A percentile compares a stretch with the other conserved stretches of the same genome.
Conservation (phyloP, 2,888 invertebrate species). For the Xestia xanthographa region DNA sequence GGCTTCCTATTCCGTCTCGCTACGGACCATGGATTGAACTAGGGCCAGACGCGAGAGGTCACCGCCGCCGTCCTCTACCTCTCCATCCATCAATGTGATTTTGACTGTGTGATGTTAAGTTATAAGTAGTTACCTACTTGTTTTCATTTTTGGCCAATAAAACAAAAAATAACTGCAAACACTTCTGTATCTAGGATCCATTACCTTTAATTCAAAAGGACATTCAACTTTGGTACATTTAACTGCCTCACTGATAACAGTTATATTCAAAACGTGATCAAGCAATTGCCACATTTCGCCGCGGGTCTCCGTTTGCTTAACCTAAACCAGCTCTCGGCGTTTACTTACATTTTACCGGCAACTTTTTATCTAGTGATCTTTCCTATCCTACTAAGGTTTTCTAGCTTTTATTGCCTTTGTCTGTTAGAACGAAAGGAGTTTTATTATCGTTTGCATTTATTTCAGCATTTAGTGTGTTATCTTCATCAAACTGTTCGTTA, state of each 20-base stretch:
- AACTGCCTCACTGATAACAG: conserved; percentile 47
- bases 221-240: conserved; percentile 54
- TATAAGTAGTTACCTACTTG: not conserved
- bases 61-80: no score
- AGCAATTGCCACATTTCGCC: conserved; percentile 55
- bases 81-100: no score
- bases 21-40: no score
- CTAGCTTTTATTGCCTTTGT: conserved; percentile 41
- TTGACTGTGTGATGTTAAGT: not conserved
- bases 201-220: conserved; percentile 39
- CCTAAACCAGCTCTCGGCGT: conserved; percentile 42
- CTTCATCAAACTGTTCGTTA: not conserved
- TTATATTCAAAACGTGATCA: conserved; percentile 56
- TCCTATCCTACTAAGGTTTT: conserved; percentile 30
- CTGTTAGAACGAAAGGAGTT: conserved; percentile 17
- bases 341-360: conserved; percentile 44
- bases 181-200: conserved; percentile 5
- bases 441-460: conserved; percentile 6
- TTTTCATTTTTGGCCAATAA: not conserved
- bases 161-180: not conserved
- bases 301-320: conserved; percentile 54
- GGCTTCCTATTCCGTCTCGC: no score
- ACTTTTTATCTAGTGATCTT: conserved; percentile 54
- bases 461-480: conserved; percentile 9
- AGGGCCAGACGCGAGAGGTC: no score